phyloP scores from a whole-genome alignment of 2,888 invertebrate genomes.

The Macrosoma leucophasiata region DNA sequence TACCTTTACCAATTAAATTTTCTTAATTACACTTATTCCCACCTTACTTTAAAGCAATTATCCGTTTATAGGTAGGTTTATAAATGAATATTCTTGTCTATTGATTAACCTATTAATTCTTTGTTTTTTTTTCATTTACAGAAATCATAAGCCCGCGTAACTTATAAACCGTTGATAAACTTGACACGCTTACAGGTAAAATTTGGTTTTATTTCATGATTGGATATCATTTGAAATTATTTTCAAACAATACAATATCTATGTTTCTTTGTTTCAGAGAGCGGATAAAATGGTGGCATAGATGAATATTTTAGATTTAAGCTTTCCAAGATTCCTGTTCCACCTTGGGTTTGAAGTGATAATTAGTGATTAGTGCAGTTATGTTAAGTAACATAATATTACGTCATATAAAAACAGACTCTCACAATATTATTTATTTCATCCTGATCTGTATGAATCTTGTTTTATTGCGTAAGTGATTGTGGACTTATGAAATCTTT shows the following conservation, averaged over 20 bases:
- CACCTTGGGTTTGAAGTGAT: slow-evolving; percentile 72
- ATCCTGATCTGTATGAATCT: slow-evolving; percentile 73
- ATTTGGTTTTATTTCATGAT: slow-evolving; percentile 30
- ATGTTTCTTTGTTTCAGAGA: slow-evolving; percentile 53
- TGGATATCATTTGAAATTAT: no score
- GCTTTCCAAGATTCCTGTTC: slow-evolving; percentile 70
- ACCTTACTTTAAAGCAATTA: no score
- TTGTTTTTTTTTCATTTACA: slow-evolving; percentile 42
- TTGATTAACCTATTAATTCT: slow-evolving; percentile 1
- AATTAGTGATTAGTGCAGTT: slow-evolving; percentile 68
- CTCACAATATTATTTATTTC: slow-evolving; percentile 72
- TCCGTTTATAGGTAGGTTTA: no score
- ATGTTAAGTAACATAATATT: slow-evolving; percentile 61
- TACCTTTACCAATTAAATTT: no score
- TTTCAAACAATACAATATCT: no score
- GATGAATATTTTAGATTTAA: slow-evolving; percentile 67
- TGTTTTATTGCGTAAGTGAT: slow-evolving; percentile 67
- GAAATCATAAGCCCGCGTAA: slow-evolving; percentile 65
- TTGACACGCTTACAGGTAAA: slow-evolving; percentile 54
- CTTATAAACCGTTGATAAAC: slow-evolving; percentile 42
- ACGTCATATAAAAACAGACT: slow-evolving; percentile 60
- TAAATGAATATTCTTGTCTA: no score
- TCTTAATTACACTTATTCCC: no score
- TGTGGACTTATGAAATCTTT: slow-evolving; percentile 68
- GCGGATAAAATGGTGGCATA: slow-evolving; percentile 62